phyloP scores from a whole-genome alignment of 2,113 vertebrate genomes.

The Cyphomyrus plagiostoma region DNA sequence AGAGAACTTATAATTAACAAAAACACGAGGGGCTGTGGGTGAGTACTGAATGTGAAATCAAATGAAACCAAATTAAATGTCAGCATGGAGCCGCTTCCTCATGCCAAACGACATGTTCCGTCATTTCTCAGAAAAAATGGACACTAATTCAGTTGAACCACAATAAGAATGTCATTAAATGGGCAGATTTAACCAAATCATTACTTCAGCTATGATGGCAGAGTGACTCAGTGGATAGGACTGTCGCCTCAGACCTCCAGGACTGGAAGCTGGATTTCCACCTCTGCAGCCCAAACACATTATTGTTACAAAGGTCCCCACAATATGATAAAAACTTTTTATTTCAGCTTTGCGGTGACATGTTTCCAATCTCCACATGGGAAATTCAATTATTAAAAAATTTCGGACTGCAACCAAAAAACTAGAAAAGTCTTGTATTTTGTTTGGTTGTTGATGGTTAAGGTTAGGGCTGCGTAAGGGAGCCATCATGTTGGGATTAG shows the following conservation, averaged over 20 bases:
- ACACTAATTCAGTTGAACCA: not conserved
- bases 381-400: not conserved
- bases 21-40: not conserved
- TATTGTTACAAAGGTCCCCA: not conserved
- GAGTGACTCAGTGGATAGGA: not conserved
- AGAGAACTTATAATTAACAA: not conserved
- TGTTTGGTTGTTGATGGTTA: not conserved
- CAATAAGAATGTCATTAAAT: not conserved
- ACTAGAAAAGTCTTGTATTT: not conserved
- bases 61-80: slow-evolving; percentile 10
- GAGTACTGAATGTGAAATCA: not conserved
- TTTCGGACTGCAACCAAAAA: not conserved
- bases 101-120: not conserved
- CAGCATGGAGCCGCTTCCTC: not conserved
- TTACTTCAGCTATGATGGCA: not conserved
- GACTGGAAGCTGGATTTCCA: not conserved
- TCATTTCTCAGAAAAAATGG: not conserved
- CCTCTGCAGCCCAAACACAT: not conserved
- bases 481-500: not conserved
- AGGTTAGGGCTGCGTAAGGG: not conserved
- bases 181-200: not conserved
- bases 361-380: not conserved
- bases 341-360: not conserved
- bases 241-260: not conserved
- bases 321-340: not conserved